A percentile compares a stretch with the other conserved stretches of the same genome.
These are phyloP conservation scores for Chymomyza caudatula DNA, from an alignment of 2,888 invertebrate species.

Conservation along the genomic window DNA sequence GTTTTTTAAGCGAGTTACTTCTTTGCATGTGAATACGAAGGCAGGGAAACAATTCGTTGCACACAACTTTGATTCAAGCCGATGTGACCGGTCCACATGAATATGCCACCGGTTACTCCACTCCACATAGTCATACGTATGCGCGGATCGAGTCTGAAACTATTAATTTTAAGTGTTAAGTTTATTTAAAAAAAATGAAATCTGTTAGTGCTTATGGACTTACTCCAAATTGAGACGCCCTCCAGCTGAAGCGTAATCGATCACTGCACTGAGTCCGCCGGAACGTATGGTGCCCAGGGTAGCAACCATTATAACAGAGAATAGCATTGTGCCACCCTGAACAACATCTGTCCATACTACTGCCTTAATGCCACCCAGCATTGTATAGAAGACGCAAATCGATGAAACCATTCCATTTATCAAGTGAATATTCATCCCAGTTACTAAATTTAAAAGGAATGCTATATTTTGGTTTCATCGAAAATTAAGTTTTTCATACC, in stretches of 20 bases:
- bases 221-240: conserved; percentile 78
- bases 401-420: conserved; percentile 80
- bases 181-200: neutral
- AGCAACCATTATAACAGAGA: conserved; percentile 75
- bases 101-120: conserved; percentile 81
- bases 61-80: conserved; percentile 86
- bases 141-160: conserved; percentile 82
- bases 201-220: neutral
- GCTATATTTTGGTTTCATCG: conserved; percentile 36
- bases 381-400: conserved; percentile 80
- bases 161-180: conserved; percentile 56
- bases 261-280: conserved; percentile 77
- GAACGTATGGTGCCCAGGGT: conserved; percentile 76
- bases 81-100: conserved; percentile 83
- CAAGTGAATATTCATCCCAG: conserved; percentile 80
- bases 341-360: conserved; percentile 80
- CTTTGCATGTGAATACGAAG: conserved; percentile 81
- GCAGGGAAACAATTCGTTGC: conserved; percentile 83
- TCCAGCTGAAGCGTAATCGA: conserved; percentile 72
- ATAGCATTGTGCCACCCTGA: conserved; percentile 78
- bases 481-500: no score
- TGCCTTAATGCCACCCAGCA: conserved; percentile 80
- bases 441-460: conserved; percentile 76
- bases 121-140: conserved; percentile 83
- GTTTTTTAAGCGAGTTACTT: conserved; percentile 66